Conservation (phyloP, 2,113 vertebrate genomes). For the Megalops atlanticus region DNA sequence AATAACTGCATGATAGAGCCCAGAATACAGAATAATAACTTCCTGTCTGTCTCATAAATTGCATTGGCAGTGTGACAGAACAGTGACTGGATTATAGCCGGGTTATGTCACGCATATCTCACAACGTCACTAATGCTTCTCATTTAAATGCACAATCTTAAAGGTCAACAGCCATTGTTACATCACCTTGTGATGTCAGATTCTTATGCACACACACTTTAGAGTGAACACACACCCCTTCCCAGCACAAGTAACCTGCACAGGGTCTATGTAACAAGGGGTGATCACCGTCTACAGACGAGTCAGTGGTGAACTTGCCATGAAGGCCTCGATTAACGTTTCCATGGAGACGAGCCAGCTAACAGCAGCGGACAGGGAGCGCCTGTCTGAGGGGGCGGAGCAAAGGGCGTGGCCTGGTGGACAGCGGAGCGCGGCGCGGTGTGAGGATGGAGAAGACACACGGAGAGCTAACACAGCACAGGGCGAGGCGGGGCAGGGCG, state of each 20-base stretch:
- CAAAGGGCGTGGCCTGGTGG: neutral
- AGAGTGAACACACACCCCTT: too few relatives aligned
- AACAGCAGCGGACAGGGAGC: neutral
- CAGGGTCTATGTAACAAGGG: neutral
- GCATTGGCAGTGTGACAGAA: neutral
- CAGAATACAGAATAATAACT: neutral
- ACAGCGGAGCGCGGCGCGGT: conserved; percentile 26
- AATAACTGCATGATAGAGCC: neutral
- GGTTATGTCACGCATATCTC: neutral
- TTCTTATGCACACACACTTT: too few relatives aligned
- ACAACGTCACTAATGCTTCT: neutral
- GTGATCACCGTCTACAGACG: neutral
- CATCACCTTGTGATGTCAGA: neutral
- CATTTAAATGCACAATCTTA: too few relatives aligned
- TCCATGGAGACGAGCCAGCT: neutral
- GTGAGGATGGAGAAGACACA: conserved; percentile 32
- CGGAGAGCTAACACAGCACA: neutral
- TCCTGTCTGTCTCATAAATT: neutral
- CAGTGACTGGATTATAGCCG: neutral
- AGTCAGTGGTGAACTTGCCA: neutral
- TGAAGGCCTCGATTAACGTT: neutral
- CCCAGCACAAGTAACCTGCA: neutral
- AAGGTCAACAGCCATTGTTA: neutral
- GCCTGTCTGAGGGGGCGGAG: neutral
- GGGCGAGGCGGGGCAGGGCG: neutral